A percentile compares a stretch with the other conserved stretches of the same genome.
These are phyloP conservation scores for Drosophila carrolli DNA, from an alignment of 1,140 invertebrate genomes.

Conservation along the genomic window DNA sequence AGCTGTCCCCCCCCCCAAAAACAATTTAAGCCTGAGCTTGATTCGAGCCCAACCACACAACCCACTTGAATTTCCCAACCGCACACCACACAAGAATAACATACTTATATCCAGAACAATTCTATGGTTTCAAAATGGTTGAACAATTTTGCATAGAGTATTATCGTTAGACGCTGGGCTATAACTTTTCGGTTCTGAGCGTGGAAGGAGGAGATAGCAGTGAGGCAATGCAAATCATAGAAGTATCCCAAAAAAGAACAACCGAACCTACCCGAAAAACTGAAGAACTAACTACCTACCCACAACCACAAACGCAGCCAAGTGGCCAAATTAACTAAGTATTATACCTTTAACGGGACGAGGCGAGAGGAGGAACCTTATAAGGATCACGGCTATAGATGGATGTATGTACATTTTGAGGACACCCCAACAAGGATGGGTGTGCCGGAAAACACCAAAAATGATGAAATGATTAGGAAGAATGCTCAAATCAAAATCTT, in stretches of 20 bases:
- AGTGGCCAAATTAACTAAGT: conserved; percentile 82
- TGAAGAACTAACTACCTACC: conserved; percentile 74
- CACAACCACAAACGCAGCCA: conserved; percentile 65
- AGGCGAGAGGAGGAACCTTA: conserved; percentile 10
- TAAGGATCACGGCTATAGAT: conserved; percentile 12
- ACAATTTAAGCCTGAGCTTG: conserved; percentile 57
- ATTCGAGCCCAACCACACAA: conserved; percentile 48
- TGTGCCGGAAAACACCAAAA: conserved; percentile 63
- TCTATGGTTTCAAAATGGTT: conserved; percentile 83
- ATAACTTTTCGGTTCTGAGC: conserved; percentile 62
- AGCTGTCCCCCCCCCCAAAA: conserved; percentile 4
- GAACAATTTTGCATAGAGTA: conserved; percentile 69
- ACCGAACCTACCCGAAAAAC: conserved; percentile 68
- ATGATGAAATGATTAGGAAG: conserved; percentile 29
- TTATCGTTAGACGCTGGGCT: conserved; percentile 63
- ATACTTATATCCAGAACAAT: conserved; percentile 62
- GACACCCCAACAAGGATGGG: conserved; percentile 50
- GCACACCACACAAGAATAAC: conserved; percentile 35
- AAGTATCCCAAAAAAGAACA: conserved; percentile 60
- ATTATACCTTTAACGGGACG: conserved; percentile 60
- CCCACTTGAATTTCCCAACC: conserved; percentile 46
- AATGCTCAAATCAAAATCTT: conserved; percentile 79
- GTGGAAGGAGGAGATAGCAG: conserved; percentile 14
- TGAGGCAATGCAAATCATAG: conserved; percentile 71
- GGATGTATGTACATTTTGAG: conserved; percentile 73